Evolutionary conservation across 1,140 invertebrate genomes (phyloP).

Genomic region (Pogonomyrmex barbatus): DNA sequence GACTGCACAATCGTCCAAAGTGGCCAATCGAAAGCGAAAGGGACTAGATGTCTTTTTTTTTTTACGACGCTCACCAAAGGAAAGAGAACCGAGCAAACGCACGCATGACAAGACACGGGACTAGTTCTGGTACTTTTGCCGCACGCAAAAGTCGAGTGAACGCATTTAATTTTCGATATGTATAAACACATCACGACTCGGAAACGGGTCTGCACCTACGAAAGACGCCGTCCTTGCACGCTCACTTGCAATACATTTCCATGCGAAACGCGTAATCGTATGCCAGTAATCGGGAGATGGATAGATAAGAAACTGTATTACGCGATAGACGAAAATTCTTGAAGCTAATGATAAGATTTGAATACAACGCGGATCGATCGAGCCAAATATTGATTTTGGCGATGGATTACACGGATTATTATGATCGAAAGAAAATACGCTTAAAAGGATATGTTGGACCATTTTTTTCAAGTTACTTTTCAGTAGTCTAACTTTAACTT

Average conservation of each 20-base stretch:
- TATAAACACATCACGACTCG: not conserved
- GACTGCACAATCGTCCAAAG: not conserved
- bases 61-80: not conserved
- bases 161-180: constrained; percentile 23
- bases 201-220: constrained; percentile 29
- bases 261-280: constrained; percentile 45
- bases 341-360: constrained; percentile 9
- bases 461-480: not conserved
- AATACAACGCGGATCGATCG: not conserved
- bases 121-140: not conserved
- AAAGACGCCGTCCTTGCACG: constrained; percentile 58
- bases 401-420: not conserved
- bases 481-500: not conserved
- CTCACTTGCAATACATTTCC: constrained; percentile 43
- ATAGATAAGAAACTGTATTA: constrained; percentile 37
- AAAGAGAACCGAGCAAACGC: constrained; percentile 12
- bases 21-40: constrained; percentile 67
- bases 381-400: not conserved
- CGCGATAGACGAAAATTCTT: constrained; percentile 37
- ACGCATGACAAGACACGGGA: constrained; percentile 15
- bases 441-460: not conserved
- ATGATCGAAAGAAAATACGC: not conserved
- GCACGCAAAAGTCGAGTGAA: constrained; percentile 15
- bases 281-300: constrained; percentile 34
- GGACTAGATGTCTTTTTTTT: constrained; percentile 33